Evolutionary conservation across 2,113 vertebrate genomes (phyloP), one percentile per base, ranked within the genome.

Genomic region (Ellobius talpinus): DNA sequence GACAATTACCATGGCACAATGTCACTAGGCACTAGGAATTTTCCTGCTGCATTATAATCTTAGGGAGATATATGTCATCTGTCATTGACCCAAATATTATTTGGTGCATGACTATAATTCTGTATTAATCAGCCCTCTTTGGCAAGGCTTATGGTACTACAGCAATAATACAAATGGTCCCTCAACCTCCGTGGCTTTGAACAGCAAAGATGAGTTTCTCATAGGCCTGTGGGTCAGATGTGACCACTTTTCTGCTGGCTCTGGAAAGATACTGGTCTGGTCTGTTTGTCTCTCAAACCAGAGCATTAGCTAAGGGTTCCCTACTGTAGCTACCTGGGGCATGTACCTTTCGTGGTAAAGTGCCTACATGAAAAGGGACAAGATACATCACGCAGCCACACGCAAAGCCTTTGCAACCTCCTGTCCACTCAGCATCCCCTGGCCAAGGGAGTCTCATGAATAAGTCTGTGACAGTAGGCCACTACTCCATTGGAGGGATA

Each of bases 361-460:
- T 4, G 5, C 4, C 12, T 55, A 24, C 47, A 42, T 0, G 5
- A 9, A 10, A 33, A 65, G 55, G 31, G 63, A 61, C 29, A 31
- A 66, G 39, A 2, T 14, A 17, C 10, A 26, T 17, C 31, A 2
- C 0, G 4, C 3, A 16, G 5, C 42, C 50, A n/a, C 36, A 16
- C 3, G 5, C 26, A 23, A 74, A 73, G 14, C 17, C 81, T 65
- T 13, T 2, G 14, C 45, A 39, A 19, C 52, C 1, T 73, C 7
- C 17, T 0, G 0, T n/a, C 50, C 8, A 29, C 2, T 29, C 36
- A 14, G 0, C 21, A 7, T 6, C 31, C 42, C 3, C 1, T 36
- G 58, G 11, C n/a, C 33, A 26, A 45, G 72, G 65, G 9, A 29
- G 12, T 85, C 52, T 36, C 4, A 0, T 26, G 47, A 19, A 39